Evolutionary conservation across 2,888 invertebrate genomes (phyloP), one percentile per base, ranked within the genome.

Genomic region (Zeuzera pyrina): DNA sequence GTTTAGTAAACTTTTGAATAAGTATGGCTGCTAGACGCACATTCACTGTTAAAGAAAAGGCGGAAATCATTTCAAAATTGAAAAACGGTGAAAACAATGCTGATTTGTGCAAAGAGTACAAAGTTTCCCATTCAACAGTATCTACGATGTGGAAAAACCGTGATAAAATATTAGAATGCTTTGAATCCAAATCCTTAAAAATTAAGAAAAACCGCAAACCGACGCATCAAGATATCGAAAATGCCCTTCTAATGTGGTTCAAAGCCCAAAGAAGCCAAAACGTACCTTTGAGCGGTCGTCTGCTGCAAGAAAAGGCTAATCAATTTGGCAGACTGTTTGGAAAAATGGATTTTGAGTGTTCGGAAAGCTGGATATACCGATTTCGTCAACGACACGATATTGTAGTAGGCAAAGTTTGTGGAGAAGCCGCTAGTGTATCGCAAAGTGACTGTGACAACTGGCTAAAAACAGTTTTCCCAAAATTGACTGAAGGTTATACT

Each of bases 121-220:
- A 31, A 15, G 30, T 39, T 26, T 19, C 31, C 0, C 39, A 39
- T 36, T 39, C 35, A 29, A 39, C 39, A 30, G 32, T 39, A 26
- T 35, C 39, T 14, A 34, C 30, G 24, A 39, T 39, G 23, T 39
- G 33, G 31, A 36, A 32, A 29, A 34, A 39, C 22, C 29, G 34
- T n/a, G 31, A 23, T 16, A 30, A 29, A 21, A 30, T 30, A n/a
- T 5, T 7, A 15, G 14, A 22, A 11, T 26, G 12, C 6, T 30
- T 36, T 16, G 26, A 30, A 15, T 27, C 30, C 7, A 36, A 36
- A 27, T 32, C 33, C 6, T 27, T 27, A 12, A 33, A 33, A 21
- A 27, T 27, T 11, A 32, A 26, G 24, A 22, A 12, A 24, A 23
- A 24, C 14, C 30, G 30, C 15, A 22, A 30, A n/a, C 12, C 30